phyloP scores from a whole-genome alignment of 2,113 vertebrate species.

The Centropristis striata region DNA sequence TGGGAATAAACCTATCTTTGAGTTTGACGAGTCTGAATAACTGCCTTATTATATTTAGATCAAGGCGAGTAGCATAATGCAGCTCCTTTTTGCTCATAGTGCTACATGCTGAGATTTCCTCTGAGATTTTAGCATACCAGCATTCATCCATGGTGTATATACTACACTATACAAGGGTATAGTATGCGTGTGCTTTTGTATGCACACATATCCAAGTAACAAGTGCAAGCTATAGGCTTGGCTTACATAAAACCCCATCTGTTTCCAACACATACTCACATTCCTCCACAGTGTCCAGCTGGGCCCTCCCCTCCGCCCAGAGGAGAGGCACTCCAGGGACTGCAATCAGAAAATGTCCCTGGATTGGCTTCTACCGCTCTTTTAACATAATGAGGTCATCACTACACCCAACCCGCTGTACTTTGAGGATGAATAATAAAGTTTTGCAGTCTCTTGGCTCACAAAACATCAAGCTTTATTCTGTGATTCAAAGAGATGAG shows the following conservation, averaged over 20 bases:
- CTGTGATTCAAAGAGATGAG: constrained; percentile 45
- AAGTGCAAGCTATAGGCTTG: constrained; percentile 25
- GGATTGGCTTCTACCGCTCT: constrained; percentile 30
- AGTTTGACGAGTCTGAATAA: constrained; percentile 49
- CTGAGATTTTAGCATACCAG: constrained; percentile 6
- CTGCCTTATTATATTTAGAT: constrained; percentile 51
- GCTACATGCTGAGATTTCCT: constrained; percentile 23
- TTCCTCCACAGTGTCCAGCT: constrained; percentile 53
- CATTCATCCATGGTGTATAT: background rate
- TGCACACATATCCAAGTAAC: background rate
- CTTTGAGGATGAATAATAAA: constrained; percentile 59
- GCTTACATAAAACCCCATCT: constrained; percentile 57
- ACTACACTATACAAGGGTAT: background rate
- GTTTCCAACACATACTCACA: constrained; percentile 53
- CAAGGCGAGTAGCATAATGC: constrained; percentile 23
- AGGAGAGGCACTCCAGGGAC: constrained; percentile 47
- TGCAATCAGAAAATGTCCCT: constrained; percentile 56
- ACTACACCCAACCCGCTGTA: constrained; percentile 36
- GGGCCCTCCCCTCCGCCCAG: constrained; percentile 42
- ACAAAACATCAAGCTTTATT: constrained; percentile 36
- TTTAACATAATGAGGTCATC: constrained; percentile 68
- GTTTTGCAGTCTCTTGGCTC: constrained; percentile 47
- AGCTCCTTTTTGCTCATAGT: constrained; percentile 19
- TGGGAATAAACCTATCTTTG: constrained; percentile 54
- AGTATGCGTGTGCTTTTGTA: background rate